Evolutionary conservation across 64 coral and sea anemone genomes (phyloP), one percentile per base, ranked within the genome.

Genomic region (Montipora capricornis): DNA sequence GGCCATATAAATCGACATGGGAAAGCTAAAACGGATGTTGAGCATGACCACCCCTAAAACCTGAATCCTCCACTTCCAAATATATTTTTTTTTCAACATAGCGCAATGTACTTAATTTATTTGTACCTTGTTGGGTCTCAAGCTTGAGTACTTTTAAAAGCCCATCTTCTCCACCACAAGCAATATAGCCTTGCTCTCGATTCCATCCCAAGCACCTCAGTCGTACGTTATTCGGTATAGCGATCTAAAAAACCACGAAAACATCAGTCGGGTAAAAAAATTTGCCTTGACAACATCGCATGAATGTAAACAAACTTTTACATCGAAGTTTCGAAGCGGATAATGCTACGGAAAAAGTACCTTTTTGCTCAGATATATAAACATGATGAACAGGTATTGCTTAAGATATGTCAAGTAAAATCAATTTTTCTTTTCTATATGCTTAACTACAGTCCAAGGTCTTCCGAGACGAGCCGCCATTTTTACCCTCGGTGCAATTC

Each of bases 331-430:
- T 29, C 9, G 1, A 0, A 48, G 10, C 76, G 2, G 6, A 64
- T 8, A 80, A 47, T 8, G 45, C 9, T 44, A 7, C 2, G 79
- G 48, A 8, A 37, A 53, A 68, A 62, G 84, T 73, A 99, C 98
- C 98, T 99, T 99, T 94, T 99, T 99, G 61, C 98, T 99, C 74
- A 99, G 83, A 86, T 99, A 99, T 66, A 99, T 99, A 96, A 99
- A 99, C 98, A 99, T 99, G 20, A 50, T 91, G 16, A 17, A 19
- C 0, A 11, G 8, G 44, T 59, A 12, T 51, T 66, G 13, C 47
- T 46, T 14, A 44, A 17, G 17, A 15, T 24, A 37, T 37, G 1
- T 37, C 37, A 37, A 37, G 37, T 37, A 0, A 37, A 37, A 37
- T 37, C 37, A 2, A 37, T 37, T 37, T 37, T 37, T 1, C 37